Conservation (phyloP, 1,140 invertebrate species). For the Plutomurus gul region DNA sequence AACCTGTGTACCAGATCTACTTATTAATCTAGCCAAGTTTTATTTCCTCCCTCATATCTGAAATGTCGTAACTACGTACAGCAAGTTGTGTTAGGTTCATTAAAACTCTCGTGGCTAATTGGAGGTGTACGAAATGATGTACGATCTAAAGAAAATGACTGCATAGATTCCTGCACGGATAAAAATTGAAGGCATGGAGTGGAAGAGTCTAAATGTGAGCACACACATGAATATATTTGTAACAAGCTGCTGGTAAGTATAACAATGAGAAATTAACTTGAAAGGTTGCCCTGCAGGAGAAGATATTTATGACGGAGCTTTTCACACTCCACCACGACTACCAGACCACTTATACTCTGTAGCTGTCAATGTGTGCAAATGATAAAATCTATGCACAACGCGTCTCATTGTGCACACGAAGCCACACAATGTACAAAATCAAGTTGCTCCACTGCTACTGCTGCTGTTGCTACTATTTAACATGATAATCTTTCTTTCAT, state of each 20-base stretch:
- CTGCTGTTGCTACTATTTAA: not conserved
- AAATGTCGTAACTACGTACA: too few relatives aligned
- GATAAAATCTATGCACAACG: not conserved
- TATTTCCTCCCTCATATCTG: not conserved
- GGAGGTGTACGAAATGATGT: too few relatives aligned
- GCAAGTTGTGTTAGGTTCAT: too few relatives aligned
- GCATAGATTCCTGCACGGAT: too few relatives aligned
- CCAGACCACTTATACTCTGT: not conserved
- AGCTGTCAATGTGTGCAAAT: not conserved
- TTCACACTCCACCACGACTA: not conserved
- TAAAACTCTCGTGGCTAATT: too few relatives aligned
- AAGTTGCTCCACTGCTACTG: not conserved
- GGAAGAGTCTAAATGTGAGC: not conserved
- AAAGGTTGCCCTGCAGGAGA: not conserved
- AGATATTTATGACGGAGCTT: not conserved
- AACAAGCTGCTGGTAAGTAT: too few relatives aligned
- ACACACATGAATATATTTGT: not conserved
- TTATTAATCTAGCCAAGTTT: too few relatives aligned
- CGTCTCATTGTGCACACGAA: not conserved
- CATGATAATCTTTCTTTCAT: not conserved
- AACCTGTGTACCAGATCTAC: not conserved
- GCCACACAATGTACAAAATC: not conserved
- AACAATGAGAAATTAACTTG: not conserved
- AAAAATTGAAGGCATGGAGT: too few relatives aligned
- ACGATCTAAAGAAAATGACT: too few relatives aligned